Evolutionary conservation across 2,888 invertebrate genomes (phyloP).

Genomic region (Scaptomyza flava): DNA sequence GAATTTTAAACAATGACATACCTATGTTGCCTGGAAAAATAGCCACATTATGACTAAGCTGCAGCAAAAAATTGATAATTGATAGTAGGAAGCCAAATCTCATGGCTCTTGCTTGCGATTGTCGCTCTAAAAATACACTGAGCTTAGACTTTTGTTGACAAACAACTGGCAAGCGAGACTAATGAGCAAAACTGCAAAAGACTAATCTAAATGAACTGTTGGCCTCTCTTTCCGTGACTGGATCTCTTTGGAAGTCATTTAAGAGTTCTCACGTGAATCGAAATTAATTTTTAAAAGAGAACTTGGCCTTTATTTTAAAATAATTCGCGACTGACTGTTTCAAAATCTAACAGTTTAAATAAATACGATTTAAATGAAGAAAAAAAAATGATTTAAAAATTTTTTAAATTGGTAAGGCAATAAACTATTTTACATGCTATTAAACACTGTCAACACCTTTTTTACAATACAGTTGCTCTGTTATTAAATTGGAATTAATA

Average conservation of each 20-base stretch:
- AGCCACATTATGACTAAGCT: slow-evolving; percentile 8
- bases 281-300: not conserved
- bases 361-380: too few relatives aligned
- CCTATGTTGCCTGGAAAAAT: slow-evolving; percentile 42
- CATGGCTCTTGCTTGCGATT: slow-evolving; percentile 52
- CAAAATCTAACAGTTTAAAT: too few relatives aligned
- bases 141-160: slow-evolving; percentile 2
- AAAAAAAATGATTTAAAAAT: too few relatives aligned
- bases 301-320: not conserved
- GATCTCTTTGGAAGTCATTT: slow-evolving; percentile 5
- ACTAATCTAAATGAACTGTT: slow-evolving; percentile 25
- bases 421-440: too few relatives aligned
- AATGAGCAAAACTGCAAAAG: not conserved
- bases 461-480: too few relatives aligned
- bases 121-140: slow-evolving; percentile 33
- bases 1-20: not conserved
- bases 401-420: too few relatives aligned
- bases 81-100: slow-evolving; percentile 28
- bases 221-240: not conserved
- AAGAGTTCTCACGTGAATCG: not conserved
- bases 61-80: slow-evolving; percentile 4
- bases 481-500: too few relatives aligned
- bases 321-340: too few relatives aligned
- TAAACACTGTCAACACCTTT: too few relatives aligned
- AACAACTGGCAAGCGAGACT: slow-evolving; percentile 1